Evolutionary conservation across 53 echinoderm and acorn worm species (phyloP), one percentile per base, ranked within the genome.

Genomic region (Patiria pectinifera): DNA sequence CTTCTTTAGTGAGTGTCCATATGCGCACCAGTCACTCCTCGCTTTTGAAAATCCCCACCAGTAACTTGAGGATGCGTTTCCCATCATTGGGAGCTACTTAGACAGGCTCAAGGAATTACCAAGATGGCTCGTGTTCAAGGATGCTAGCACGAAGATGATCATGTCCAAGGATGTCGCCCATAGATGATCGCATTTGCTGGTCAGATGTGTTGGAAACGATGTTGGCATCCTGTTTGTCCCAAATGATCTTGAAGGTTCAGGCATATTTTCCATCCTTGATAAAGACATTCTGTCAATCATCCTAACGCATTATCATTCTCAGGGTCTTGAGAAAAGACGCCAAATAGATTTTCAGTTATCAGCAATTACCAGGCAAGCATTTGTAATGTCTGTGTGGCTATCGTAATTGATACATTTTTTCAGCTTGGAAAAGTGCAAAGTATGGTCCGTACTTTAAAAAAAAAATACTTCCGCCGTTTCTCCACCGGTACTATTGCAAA

Each of bases 51-150:
- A 88, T 88, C 78, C 78, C 44, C 44, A 78, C 78, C 78, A 88
- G 88, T 88, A 78, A 88, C 78, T 78, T 59, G 79, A 88, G 77
- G 60, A 88, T 88, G 88, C 19, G 22, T 88, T 88, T 88, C 88
- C 78, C 88, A 88, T 88, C 88, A 88, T 19, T 78, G 45, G 45
- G 78, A 53, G 61, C 88, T 59, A 15, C 88, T 88, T 60, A 11
- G 77, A 48, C 59, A 44, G 88, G 78, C 88, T 88, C 77, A 88
- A 63, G 77, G 59, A 78, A 77, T 88, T 78, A 77, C 61, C 16
- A 44, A 88, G 88, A 53, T 78, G 78, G 59, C 78, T 88, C 88
- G 13, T 76, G 78, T 88, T 88, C 88, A 88, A 88, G 88, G 79
- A 88, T 88, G 25, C 6, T 46, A 18, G 48, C 72, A 18, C 12